Base-by-base conservation (phyloP, 2,113 vertebrate genomes). In the Ivindomyrus marchei region DNA sequence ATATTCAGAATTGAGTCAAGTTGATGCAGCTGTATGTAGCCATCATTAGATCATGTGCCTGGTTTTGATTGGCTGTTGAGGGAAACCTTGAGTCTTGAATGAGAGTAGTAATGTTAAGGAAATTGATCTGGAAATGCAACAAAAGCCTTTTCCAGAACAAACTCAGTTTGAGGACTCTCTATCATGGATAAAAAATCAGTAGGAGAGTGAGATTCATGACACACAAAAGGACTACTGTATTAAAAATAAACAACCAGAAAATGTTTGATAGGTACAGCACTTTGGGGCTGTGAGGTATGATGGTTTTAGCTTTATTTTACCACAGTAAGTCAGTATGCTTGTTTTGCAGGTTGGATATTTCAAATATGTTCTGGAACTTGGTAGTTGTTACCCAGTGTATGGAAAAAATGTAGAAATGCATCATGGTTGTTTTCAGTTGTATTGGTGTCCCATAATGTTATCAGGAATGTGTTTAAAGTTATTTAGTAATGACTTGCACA, bases 1-100 rank as follows among this genome's bases (percentile, higher is more conserved):
- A 39, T 47, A 47, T 85, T 45, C 24, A 47, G 45, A 17, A n/a
- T 42, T 80, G 15, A 42, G 36, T 42, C 36, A 80, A 85, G 45
- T 85, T 85, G 39, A 47, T 47, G 7, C 83, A 85, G 83, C 83
- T 85, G 83, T 47, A 24, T 85, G 83, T 45, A 85, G 24, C 45
- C 42, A 46, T 47, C 83, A n/a, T 85, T 47, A 46, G 21, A n/a
- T 85, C 3, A 46, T 46, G 8, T 2, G 85, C 19, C 46, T 50
- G n/a, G 10, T 87, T 87, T 87, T 87, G 27, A 87, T 87, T 49
- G 85, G 85, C 31, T 56, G 85, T 87, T 47, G 27, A 52, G 49
- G 17, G 42, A 83, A 19, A 36, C 39, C 27, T 80, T 31, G 13
- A 85, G 80, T 21, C 24, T 46, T 85, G 83, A 83, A 45, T 83